Base-by-base conservation (phyloP, 2,888 invertebrate genomes). In the Xanthia icteritia region DNA sequence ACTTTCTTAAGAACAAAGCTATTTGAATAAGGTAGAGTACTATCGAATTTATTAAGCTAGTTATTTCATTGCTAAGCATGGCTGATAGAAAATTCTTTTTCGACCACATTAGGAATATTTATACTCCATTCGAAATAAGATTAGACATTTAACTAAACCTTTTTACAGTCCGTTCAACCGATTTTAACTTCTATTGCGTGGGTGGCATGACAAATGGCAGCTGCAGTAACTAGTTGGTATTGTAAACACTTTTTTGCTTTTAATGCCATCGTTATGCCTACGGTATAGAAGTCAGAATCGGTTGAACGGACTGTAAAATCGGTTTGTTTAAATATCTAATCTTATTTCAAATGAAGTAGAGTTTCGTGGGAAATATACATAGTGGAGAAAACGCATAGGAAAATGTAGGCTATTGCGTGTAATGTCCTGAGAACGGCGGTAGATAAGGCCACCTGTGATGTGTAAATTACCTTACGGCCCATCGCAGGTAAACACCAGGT, bases 361-460 rank as follows among this genome's bases (percentile, higher is more conserved):
- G n/a, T n/a, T 27, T 56, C 17, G 54, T 63, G 27, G 11, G 9
- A 77, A 39, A 45, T 11, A 42, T 31, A 17, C 8, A 5, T 48
- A 63, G 20, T 27, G 61, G 4, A 54, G 20, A 27, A 69, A 70
- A 36, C 36, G 0, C 5, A 54, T 20, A 66, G 54, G 27, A 23
- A 42, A 63, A 61, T 58, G 20, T 61, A 69, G 20, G 31, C 15
- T 23, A 36, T 63, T 56, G 63, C 66, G 45, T 67, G 51, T 65
- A 54, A 69, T 75, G 51, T 27, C 81, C 51, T 75, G 70, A 75
- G 76, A 81, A 82, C 67, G 54, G 61, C 51, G 67, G 68, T 61
- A 72, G 74, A 56, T 70, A 73, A 56, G 63, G 65, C 69, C 86
- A 79, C 72, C 79, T 76, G 88, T 70, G 66, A 77, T 67, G 77